Conservation (phyloP, 2,797 vertebrate genomes). For the Threskiornis aethiopicus region DNA sequence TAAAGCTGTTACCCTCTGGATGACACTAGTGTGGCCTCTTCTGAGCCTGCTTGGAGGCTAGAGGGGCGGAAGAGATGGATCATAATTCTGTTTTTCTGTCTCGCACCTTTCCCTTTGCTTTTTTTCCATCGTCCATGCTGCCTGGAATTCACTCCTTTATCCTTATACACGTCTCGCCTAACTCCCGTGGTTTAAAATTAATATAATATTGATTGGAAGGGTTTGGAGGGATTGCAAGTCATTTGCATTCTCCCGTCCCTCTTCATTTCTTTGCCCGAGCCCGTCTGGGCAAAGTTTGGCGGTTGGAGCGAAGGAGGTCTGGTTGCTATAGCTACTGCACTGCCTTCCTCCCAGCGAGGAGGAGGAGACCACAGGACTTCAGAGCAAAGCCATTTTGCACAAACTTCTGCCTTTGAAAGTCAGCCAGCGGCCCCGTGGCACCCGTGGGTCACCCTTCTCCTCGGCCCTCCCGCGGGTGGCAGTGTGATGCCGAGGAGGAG, state of each 20-base stretch:
- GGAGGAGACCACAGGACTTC: neutral
- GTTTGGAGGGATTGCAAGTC: neutral
- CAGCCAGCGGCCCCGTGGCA: neutral
- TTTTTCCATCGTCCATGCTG: neutral
- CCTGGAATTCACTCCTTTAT: neutral
- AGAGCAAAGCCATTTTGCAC: neutral
- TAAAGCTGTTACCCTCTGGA: neutral
- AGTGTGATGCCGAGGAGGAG: fast-evolving
- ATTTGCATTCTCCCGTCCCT: neutral
- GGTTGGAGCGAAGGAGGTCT: neutral
- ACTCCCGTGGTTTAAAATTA: neutral
- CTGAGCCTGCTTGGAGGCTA: neutral
- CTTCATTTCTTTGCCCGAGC: neutral
- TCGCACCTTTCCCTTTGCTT: neutral
- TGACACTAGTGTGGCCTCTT: neutral
- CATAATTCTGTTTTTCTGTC: neutral
- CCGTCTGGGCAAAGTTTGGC: neutral
- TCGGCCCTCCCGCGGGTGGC: neutral
- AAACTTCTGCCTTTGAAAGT: neutral
- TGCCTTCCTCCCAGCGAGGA: neutral
- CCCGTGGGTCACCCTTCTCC: neutral
- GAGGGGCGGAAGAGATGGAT: neutral
- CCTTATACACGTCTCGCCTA: neutral
- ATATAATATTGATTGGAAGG: neutral
- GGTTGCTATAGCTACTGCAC: conserved; percentile 49